Conservation (phyloP, 2,797 vertebrate genomes). For the Melanotaenia boesemani region DNA sequence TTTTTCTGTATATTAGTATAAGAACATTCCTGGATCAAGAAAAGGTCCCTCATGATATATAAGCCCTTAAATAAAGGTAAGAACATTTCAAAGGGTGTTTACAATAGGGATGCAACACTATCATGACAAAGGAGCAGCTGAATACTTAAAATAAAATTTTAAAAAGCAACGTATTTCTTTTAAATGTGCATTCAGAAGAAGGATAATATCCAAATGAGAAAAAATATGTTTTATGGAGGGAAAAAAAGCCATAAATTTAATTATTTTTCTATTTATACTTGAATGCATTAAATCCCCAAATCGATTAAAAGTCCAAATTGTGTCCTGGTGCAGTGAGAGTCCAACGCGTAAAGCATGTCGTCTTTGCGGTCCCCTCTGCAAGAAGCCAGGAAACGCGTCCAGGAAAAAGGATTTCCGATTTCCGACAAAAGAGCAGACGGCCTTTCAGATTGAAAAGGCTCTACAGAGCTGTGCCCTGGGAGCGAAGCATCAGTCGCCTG, state of each 20-base stretch:
- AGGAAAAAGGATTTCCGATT: slow-evolving; percentile 99
- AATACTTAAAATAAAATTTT: neutral
- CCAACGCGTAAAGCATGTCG: slow-evolving; percentile 59
- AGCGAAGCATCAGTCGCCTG: slow-evolving; percentile 31
- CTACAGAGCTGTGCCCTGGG: slow-evolving; percentile 55
- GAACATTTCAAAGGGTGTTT: neutral
- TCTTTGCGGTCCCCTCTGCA: slow-evolving; percentile 63
- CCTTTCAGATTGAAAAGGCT: slow-evolving; percentile 82
- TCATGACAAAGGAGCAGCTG: neutral
- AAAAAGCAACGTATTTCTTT: neutral
- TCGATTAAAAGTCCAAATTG: slow-evolving; percentile 41
- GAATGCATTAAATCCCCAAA: slow-evolving; percentile 6
- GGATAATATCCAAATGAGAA: neutral
- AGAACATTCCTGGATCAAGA: neutral
- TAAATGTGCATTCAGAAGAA: neutral
- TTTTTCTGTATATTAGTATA: neutral
- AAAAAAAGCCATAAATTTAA: neutral
- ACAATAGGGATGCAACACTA: neutral
- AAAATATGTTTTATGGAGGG: neutral
- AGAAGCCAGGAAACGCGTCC: slow-evolving; percentile 98
- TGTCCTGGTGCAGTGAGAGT: slow-evolving; percentile 31
- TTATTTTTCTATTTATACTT: neutral
- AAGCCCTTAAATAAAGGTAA: neutral
- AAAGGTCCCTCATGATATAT: neutral
- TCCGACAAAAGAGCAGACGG: slow-evolving; percentile 90